A percentile compares a stretch with the other conserved stretches of the same genome.
Conservation (phyloP, 2,797 vertebrate species). For the Poeciliopsis paucimaculata region DNA sequence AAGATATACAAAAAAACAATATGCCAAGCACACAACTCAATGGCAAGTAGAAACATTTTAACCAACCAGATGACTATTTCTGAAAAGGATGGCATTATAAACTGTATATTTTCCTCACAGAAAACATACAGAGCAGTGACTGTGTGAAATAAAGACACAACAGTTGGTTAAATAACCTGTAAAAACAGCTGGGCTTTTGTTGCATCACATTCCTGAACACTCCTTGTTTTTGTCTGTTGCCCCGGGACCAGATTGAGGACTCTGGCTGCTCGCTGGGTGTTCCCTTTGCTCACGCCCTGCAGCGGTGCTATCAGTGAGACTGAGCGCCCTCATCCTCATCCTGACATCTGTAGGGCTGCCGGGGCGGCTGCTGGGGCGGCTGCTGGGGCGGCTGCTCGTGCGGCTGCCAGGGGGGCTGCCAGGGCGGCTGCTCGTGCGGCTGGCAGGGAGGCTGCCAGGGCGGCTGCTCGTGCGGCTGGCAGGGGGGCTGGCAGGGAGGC, state of each 20-base stretch:
- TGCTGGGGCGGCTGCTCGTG: rapidly evolving
- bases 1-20: constrained; percentile 42
- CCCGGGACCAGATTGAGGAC: constrained; percentile 18
- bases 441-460: rapidly evolving
- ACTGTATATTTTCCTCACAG: constrained; percentile 52
- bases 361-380: neutral
- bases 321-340: constrained; percentile 78
- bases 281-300: constrained; percentile 27
- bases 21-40: constrained; percentile 64
- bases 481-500: too few species aligned
- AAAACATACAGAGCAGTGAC: constrained; percentile 60
- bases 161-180: constrained; percentile 54
- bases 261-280: constrained; percentile 62
- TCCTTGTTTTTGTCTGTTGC: constrained; percentile 34
- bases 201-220: constrained; percentile 66
- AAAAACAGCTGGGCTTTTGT: constrained; percentile 48
- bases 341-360: constrained; percentile 69
- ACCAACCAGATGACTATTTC: constrained; percentile 63
- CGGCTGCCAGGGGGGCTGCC: constrained; percentile 36
- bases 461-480: rapidly evolving
- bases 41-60: constrained; percentile 62
- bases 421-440: constrained; percentile 55
- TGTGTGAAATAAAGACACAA: constrained; percentile 66
- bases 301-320: constrained; percentile 61
- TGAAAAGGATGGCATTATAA: constrained; percentile 68